Percentiles rank a stretch among this genome's conserved stretches.
These are phyloP conservation scores for Caerostris extrusa DNA, from an alignment of 1,140 invertebrate genomes.

Conservation along the genomic window DNA sequence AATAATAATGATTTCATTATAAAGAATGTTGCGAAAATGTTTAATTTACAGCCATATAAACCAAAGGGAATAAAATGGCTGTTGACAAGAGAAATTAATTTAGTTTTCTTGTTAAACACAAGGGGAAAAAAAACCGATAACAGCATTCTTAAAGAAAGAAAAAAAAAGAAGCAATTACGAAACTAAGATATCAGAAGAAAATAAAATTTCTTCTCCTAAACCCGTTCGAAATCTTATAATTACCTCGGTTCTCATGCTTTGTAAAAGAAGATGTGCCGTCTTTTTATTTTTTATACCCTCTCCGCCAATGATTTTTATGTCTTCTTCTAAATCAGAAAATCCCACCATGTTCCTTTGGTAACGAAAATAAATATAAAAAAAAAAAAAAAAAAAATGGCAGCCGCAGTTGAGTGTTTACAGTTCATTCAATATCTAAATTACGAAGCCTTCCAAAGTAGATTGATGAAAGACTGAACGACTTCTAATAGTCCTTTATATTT, in stretches of 20 bases:
- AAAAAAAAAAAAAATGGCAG: not conserved
- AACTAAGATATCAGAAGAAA: not conserved
- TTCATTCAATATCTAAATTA: slow-evolving; percentile 53
- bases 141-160: too few relatives aligned
- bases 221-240: not conserved
- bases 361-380: too few relatives aligned
- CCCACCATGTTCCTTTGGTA: not conserved
- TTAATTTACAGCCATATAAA: too few relatives aligned
- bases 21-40: too few relatives aligned
- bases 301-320: not conserved
- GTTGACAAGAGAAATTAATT: too few relatives aligned
- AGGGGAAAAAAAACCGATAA: too few relatives aligned
- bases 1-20: too few relatives aligned
- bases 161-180: not conserved
- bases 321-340: not conserved
- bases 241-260: not conserved
- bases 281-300: not conserved
- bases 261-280: not conserved
- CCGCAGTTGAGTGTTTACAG: slow-evolving; percentile 24
- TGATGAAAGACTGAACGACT: slow-evolving; percentile 37
- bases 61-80: too few relatives aligned
- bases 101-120: too few relatives aligned
- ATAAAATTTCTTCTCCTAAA: not conserved
- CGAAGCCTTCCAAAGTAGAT: not conserved
- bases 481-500: slow-evolving; percentile 18